Percentiles rank a stretch among this genome's conserved stretches.
Evolutionary conservation across 1,140 invertebrate species (phyloP).

Genomic region (Neodiprion fabricii): DNA sequence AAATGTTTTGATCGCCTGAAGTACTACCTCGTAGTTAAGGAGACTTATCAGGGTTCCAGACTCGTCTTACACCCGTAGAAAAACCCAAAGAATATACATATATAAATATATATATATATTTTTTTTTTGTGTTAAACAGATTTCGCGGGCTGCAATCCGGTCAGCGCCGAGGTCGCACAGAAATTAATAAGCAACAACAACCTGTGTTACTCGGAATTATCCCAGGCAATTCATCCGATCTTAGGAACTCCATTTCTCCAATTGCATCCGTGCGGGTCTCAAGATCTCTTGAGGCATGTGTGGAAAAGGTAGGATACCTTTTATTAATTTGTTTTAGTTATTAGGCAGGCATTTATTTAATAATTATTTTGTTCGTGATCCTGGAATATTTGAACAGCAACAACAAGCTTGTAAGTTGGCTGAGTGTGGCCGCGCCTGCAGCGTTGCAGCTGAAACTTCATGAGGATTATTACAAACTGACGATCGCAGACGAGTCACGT

Average conservation of each 20-base stretch:
- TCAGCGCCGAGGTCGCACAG: conserved; percentile 55
- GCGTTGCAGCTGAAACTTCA: conserved; percentile 46
- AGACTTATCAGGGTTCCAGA: too few relatives aligned
- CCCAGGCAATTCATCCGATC: conserved; percentile 58
- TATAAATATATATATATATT: too few relatives aligned
- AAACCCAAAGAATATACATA: neutral
- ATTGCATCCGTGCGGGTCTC: conserved; percentile 58
- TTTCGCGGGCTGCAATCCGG: conserved; percentile 52
- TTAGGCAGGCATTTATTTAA: neutral
- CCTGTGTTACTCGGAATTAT: conserved; percentile 49
- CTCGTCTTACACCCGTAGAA: neutral
- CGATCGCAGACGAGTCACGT: conserved; percentile 20
- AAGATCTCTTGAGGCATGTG: conserved; percentile 44
- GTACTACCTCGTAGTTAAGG: too few relatives aligned
- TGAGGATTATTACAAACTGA: conserved; percentile 47
- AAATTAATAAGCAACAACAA: conserved; percentile 28
- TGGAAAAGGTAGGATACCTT: conserved; percentile 42
- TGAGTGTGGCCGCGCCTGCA: conserved; percentile 47
- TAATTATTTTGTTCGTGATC: conserved; percentile 14
- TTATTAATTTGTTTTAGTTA: neutral
- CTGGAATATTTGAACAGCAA: conserved; percentile 43
- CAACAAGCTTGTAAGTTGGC: conserved; percentile 58
- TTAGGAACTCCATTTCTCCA: conserved; percentile 53
- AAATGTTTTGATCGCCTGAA: too few relatives aligned
- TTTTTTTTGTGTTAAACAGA: conserved; percentile 36